A percentile compares a stretch with the other conserved stretches of the same genome.
Conservation (phyloP, 2,113 vertebrate species). For the Peromyscus leucopus region DNA sequence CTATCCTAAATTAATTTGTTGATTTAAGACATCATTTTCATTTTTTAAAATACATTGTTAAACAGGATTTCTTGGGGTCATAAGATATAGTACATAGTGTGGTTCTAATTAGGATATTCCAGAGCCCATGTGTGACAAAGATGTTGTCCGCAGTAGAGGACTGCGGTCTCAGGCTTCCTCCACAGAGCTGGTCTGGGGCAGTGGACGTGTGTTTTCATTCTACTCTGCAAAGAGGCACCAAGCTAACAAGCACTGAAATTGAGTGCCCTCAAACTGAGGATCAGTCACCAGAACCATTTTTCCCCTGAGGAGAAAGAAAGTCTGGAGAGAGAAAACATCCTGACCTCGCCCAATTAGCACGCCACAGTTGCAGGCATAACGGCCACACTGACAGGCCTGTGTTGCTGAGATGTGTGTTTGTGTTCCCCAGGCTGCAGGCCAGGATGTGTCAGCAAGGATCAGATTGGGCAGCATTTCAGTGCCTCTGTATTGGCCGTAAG, state of each 20-base stretch:
- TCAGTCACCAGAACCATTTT: constrained; percentile 33
- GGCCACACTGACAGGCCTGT: constrained; percentile 65
- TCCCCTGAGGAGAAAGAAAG: constrained; percentile 67
- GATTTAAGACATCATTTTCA: constrained; percentile 16
- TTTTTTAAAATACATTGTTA: background rate
- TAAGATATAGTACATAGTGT: background rate
- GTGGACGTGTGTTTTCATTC: background rate
- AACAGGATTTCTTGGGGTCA: background rate
- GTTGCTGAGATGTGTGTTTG: constrained; percentile 14
- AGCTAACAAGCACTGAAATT: constrained; percentile 35
- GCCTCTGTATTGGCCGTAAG: constrained; percentile 49
- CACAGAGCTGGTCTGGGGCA: background rate
- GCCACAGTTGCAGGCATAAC: background rate
- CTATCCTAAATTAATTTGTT: background rate
- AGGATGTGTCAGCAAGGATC: constrained; percentile 75
- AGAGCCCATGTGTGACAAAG: fast-evolving
- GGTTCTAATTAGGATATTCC: constrained; percentile 20
- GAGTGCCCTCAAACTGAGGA: background rate
- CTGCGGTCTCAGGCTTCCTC: background rate
- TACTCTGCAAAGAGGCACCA: constrained; percentile 26
- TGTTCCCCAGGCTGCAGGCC: constrained; percentile 42
- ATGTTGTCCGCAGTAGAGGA: background rate
- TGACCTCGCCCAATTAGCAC: constrained; percentile 85
- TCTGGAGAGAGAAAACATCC: constrained; percentile 59
- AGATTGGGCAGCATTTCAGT: constrained; percentile 69